Base-by-base conservation (phyloP, 53 echinoderm and acorn worm genomes). In the Arbacia lixula region DNA sequence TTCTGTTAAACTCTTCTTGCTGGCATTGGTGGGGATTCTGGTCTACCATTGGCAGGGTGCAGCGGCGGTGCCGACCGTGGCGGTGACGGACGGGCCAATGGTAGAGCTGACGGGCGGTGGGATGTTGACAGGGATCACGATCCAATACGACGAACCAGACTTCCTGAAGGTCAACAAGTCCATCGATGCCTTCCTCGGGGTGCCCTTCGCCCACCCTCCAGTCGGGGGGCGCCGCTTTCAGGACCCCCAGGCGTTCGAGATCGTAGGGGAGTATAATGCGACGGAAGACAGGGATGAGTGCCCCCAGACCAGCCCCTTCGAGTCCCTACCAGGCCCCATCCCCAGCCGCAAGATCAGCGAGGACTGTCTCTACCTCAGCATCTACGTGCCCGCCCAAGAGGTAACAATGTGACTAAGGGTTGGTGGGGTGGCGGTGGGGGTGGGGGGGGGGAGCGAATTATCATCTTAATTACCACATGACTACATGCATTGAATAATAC, bases 311-410 rank as follows among this genome's bases (percentile, higher is more conserved):
- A 78, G 41, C 27, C 60, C 60, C 12, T n/a, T 78, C 0, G 39
- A 40, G 28, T 29, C 41, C 8, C 33, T 75, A 21, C 34, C 54
- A 12, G 36, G 75, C 3, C 75, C 75, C 16, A 75, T 37, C 34
- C 53, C 40, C 30, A 27, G 6, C 16, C 24, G 79, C 25, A 19
- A 37, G 12, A 30, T 78, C 3, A 38, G 60, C 26, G 79, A 78
- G 8, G 79, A 78, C 28, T 78, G 79, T 8, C 60, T 78, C 14
- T 78, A 78, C 41, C 60, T 78, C 6, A 78, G 60, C 41, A 78
- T 78, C 42, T 78, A 78, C 4, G 14, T 60, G 2, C 79, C 79
- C 3, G 57, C 79, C 10, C 79, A 58, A 39, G 60, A 78, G 79
- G 79, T 78, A 24, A n/a, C n/a, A n/a, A n/a, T n/a, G n/a, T n/a